Base-by-base conservation (phyloP, 2,888 invertebrate genomes). In the Athripsodes cinereus region DNA sequence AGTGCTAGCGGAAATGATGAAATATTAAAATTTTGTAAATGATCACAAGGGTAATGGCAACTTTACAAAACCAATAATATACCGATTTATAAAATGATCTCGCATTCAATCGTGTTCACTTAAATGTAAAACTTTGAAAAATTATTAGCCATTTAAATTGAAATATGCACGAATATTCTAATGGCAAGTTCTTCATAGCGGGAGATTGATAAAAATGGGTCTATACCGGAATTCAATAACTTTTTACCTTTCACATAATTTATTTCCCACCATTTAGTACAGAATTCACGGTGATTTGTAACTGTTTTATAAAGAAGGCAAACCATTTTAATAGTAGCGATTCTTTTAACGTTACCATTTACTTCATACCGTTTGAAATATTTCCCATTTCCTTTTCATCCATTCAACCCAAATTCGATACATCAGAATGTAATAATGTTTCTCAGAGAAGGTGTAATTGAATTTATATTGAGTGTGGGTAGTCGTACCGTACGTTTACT, bases 291-390 rank as follows among this genome's bases (percentile, higher is more conserved):
- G 40, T 40, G 40, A 40, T 40, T 40, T 40, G 40, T 40, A 40
- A 40, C 40, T 40, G 40, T 40, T 40, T n/a, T 40, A 40, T 40
- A 40, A 40, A 40, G 40, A 40, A 40, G 40, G 40, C 40, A 40
- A 40, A 40, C 40, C 40, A 40, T 40, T 40, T 40, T n/a, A 40
- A 40, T 40, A 40, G 40, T 16, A 40, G 40, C 40, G 40, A 40
- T 40, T 40, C 40, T 40, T 40, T 31, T 40, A 40, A 13, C 40
- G 16, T 13, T 40, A 8, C 40, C 40, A 40, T 40, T 40, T 40
- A n/a, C 13, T 40, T 16, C 40, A 40, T 40, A 40, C 40, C 16
- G n/a, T 40, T 40, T 40, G 40, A 40, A 40, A 40, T 40, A 40
- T 40, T 40, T 16, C 40, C 40, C 13, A n/a, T 40, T 40, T 16